Evolutionary conservation across 2,113 vertebrate genomes (phyloP).

Genomic region (Pomatorhinus ruficollis): DNA sequence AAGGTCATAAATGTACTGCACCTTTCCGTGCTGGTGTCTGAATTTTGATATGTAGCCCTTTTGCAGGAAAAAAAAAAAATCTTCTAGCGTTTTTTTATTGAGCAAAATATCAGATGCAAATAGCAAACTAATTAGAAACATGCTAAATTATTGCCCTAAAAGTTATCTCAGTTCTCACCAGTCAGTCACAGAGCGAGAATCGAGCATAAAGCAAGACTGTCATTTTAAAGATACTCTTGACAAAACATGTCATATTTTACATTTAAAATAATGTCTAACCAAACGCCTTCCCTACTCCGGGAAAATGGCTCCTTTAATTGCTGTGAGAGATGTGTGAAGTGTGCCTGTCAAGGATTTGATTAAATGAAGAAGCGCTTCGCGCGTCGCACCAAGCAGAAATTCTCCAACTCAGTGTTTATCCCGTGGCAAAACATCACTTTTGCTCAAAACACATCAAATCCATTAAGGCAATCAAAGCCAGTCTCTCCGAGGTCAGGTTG

Average conservation of each 20-base stretch:
- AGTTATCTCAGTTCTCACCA: background rate
- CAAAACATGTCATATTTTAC: constrained; percentile 51
- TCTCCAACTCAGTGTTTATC: background rate
- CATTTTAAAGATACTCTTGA: constrained; percentile 37
- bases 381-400: rapidly evolving
- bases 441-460: background rate
- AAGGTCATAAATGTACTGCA: constrained; percentile 69
- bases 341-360: constrained; percentile 33
- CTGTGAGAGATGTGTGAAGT: background rate
- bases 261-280: constrained; percentile 31
- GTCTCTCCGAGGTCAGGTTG: background rate
- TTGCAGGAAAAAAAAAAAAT: background rate
- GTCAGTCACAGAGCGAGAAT: background rate
- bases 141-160: constrained; percentile 27
- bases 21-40: constrained; percentile 25
- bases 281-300: background rate
- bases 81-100: background rate
- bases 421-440: background rate
- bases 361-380: background rate
- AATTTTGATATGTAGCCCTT: constrained; percentile 54
- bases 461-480: background rate
- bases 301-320: constrained; percentile 43
- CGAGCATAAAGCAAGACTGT: background rate
- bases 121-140: constrained; percentile 46
- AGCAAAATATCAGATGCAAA: constrained; percentile 12